phyloP scores from a whole-genome alignment of 2,888 invertebrate species.

The Balanococcus diminutus region DNA sequence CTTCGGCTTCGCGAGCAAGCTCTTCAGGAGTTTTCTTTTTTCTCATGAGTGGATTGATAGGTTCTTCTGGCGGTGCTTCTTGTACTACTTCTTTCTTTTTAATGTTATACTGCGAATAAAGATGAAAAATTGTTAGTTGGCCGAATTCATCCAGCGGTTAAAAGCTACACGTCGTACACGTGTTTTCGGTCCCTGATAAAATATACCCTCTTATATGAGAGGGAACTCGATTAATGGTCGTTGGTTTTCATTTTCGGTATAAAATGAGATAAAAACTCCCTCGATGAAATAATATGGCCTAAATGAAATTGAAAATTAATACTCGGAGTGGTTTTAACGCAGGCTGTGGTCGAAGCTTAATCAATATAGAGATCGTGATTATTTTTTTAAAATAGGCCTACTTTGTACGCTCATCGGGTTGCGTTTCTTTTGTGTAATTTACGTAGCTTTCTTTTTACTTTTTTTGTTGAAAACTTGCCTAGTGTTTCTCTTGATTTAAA shows the following conservation, averaged over 20 bases:
- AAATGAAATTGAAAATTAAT: slow-evolving; percentile 11
- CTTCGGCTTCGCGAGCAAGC: slow-evolving; percentile 93
- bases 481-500: not conserved
- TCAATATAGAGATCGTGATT: slow-evolving; percentile 4
- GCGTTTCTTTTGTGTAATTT: not conserved
- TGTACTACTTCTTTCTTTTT: slow-evolving; percentile 95
- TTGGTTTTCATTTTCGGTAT: not conserved
- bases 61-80: slow-evolving; percentile 81
- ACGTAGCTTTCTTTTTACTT: not conserved
- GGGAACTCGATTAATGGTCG: not conserved
- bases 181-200: not conserved
- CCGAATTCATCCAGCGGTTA: not conserved
- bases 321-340: not conserved
- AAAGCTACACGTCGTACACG: not conserved
- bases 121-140: slow-evolving; percentile 17
- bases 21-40: slow-evolving; percentile 99
- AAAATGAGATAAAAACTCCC: no score
- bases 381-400: not conserved
- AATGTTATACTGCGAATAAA: slow-evolving; percentile 88
- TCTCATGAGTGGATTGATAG: slow-evolving; percentile 93
- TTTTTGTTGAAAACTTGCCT: not conserved
- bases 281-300: not conserved
- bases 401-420: no score
- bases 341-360: not conserved
- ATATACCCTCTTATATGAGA: not conserved